Conservation (phyloP, 2,113 vertebrate species). For the Stomatorhinus ivindoensis region DNA sequence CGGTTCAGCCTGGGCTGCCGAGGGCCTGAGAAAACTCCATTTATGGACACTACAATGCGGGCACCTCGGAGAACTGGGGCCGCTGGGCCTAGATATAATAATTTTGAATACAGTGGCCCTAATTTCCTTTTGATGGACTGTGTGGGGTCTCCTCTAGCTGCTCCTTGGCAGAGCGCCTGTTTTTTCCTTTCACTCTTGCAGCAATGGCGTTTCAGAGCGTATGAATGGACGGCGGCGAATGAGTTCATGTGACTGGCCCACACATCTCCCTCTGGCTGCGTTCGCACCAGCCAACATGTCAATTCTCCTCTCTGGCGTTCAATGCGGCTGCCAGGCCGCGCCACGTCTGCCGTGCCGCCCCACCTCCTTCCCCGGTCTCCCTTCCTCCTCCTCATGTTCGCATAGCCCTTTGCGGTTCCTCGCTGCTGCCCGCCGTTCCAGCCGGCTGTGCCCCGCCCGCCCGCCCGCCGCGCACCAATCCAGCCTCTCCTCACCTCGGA, state of each 20-base stretch:
- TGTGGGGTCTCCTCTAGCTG: slow-evolving; percentile 10
- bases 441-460: not conserved
- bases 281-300: not conserved
- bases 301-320: not conserved
- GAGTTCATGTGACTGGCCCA: not conserved
- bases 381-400: not conserved
- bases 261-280: not conserved
- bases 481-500: slow-evolving; percentile 6
- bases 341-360: not conserved
- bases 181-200: not conserved
- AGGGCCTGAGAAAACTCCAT: not conserved
- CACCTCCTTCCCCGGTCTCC: not conserved
- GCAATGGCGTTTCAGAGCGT: not conserved
- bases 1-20: not conserved
- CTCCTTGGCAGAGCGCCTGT: not conserved
- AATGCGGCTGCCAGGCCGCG: not conserved
- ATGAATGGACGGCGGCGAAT: slow-evolving; percentile 7
- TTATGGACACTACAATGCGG: not conserved
- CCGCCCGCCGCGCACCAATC: not conserved
- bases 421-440: not conserved
- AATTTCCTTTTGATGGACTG: not conserved
- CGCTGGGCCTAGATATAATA: not conserved
- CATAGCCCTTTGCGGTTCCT: not conserved
- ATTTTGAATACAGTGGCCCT: not conserved
- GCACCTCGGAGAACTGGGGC: not conserved